Evolutionary conservation across 2,113 vertebrate species (phyloP).

Genomic region (zebrafish (Danio rerio)): DNA sequence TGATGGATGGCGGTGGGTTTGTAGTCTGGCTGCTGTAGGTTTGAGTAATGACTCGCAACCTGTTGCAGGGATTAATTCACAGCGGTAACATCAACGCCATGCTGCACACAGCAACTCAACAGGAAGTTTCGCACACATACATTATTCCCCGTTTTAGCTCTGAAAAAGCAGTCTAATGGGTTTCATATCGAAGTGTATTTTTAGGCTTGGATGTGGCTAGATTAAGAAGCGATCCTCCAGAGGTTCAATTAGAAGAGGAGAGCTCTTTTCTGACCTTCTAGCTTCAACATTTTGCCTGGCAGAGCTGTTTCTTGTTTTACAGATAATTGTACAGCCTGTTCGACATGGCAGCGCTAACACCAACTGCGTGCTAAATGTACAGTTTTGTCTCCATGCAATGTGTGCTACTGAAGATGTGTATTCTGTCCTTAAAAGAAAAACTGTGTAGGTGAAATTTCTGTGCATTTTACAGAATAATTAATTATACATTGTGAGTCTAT

Average conservation of each 20-base stretch:
- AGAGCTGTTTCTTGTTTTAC: constrained; percentile 1
- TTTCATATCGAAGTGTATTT: constrained; percentile 16
- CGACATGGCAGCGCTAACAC: background rate
- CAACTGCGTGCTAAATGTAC: background rate
- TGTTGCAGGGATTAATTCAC: constrained; percentile 68
- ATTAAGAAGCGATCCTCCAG: constrained; percentile 35
- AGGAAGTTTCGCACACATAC: background rate
- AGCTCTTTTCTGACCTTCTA: constrained; percentile 30
- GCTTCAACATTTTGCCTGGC: constrained; percentile 13
- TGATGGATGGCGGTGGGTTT: constrained; percentile 20
- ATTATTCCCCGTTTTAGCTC: constrained; percentile 2
- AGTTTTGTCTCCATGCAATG: background rate
- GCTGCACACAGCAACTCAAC: constrained; percentile 18
- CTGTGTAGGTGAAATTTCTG: background rate
- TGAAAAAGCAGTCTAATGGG: constrained; percentile 15
- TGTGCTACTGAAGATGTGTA: background rate
- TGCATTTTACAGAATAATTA: background rate
- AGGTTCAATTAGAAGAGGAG: constrained; percentile 41
- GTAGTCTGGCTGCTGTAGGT: constrained; percentile 40
- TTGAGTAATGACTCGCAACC: constrained; percentile 63
- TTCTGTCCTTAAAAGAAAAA: background rate
- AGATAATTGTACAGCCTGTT: constrained; percentile 14
- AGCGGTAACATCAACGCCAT: constrained; percentile 41
- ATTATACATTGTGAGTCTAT: too few relatives aligned
- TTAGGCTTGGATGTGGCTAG: constrained; percentile 35